phyloP scores from a whole-genome alignment of 2,888 invertebrate genomes.

The Argyra leucocephala region DNA sequence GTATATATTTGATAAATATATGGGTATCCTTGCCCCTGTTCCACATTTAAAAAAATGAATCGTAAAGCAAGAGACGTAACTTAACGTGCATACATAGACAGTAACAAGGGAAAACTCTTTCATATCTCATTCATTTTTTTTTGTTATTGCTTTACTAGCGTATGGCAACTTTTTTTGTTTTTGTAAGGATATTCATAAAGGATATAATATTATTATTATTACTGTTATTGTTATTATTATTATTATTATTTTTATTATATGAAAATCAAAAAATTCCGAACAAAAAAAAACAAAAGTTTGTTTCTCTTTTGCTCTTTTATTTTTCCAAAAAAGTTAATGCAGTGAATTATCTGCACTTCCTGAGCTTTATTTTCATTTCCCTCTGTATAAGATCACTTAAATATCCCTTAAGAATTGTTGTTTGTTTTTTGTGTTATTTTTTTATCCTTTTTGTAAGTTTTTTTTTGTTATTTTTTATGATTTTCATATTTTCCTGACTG shows the following conservation, averaged over 20 bases:
- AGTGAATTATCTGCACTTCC: constrained; percentile 6
- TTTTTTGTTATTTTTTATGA: too few relatives aligned
- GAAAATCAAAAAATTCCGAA: too few relatives aligned
- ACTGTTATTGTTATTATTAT: background rate
- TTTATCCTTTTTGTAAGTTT: too few relatives aligned
- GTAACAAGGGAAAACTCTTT: background rate
- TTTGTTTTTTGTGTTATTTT: background rate
- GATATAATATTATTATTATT: constrained; percentile 1
- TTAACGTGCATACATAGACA: too few relatives aligned
- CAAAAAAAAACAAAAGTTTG: background rate
- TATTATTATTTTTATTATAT: too few relatives aligned
- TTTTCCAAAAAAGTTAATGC: background rate
- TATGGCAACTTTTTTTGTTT: background rate
- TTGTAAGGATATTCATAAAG: background rate
- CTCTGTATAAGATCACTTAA: background rate
- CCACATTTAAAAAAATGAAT: too few relatives aligned
- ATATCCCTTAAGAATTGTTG: constrained; percentile 1
- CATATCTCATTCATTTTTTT: background rate
- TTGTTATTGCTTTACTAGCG: background rate
- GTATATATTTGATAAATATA: too few relatives aligned
- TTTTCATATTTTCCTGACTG: background rate
- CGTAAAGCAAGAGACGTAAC: too few relatives aligned
- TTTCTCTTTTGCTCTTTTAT: background rate
- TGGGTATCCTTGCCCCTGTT: too few relatives aligned
- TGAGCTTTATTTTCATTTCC: constrained; percentile 1